Evolutionary conservation across 2,113 vertebrate species (phyloP).

Genomic region (Acanthisitta chloris): DNA sequence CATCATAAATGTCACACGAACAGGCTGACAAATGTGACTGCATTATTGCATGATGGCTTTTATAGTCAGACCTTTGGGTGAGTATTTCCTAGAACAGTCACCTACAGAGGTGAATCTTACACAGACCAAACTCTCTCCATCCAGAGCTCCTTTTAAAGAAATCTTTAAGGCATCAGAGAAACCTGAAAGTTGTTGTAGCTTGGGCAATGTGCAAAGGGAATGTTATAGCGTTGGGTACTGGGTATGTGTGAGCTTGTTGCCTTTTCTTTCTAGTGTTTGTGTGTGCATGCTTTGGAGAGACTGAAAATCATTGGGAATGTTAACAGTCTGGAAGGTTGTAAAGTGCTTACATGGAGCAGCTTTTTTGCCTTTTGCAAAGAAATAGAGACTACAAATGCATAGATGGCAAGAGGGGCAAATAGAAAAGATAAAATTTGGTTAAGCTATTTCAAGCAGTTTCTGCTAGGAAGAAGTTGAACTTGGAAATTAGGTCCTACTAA

Average conservation of each 20-base stretch:
- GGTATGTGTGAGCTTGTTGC: neutral
- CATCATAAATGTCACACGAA: rapidly evolving
- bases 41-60: neutral
- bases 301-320: neutral
- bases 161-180: neutral
- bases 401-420: neutral
- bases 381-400: neutral
- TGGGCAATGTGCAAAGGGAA: neutral
- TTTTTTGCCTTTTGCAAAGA: neutral
- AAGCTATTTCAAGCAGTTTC: neutral
- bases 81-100: neutral
- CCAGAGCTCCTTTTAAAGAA: neutral
- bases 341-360: neutral
- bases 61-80: neutral
- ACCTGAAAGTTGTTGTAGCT: neutral
- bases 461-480: neutral
- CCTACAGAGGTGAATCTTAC: rapidly evolving
- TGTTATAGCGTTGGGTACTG: too few relatives aligned
- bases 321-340: neutral
- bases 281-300: neutral
- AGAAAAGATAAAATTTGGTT: neutral
- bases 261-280: neutral
- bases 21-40: neutral
- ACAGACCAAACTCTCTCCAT: neutral
- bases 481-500: neutral